Conservation (phyloP, 2,888 invertebrate species). For the Oscheius onirici region DNA sequence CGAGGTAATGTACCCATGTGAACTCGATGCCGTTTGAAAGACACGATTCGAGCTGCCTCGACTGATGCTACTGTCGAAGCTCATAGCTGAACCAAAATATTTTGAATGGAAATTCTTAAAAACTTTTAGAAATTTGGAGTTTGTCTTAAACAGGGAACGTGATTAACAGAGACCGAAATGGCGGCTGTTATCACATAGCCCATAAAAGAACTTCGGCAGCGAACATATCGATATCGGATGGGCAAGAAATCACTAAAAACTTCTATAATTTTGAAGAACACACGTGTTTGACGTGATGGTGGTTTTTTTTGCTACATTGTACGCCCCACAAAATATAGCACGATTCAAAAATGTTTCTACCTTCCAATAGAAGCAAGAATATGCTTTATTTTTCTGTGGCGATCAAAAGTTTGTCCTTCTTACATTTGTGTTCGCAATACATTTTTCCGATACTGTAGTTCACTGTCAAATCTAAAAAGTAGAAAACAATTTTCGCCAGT, state of each 20-base stretch:
- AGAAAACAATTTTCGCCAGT: too few relatives aligned
- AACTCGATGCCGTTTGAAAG: slow-evolving; percentile 42
- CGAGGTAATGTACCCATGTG: slow-evolving; percentile 47
- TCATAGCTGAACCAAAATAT: neutral
- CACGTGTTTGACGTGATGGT: too few relatives aligned
- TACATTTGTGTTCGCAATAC: too few relatives aligned
- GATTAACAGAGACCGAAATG: slow-evolving; percentile 27
- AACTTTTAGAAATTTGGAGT: neutral
- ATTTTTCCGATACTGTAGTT: too few relatives aligned
- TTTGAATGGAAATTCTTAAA: neutral
- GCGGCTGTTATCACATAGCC: slow-evolving; percentile 26
- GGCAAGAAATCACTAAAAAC: slow-evolving; percentile 21
- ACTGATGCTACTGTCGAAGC: slow-evolving; percentile 11
- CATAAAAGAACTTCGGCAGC: slow-evolving; percentile 32
- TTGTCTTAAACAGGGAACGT: slow-evolving; percentile 22
- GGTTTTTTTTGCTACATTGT: too few relatives aligned
- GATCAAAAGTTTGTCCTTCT: too few relatives aligned
- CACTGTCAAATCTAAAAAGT: too few relatives aligned
- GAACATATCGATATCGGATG: slow-evolving; percentile 28
- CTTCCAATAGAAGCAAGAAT: too few relatives aligned
- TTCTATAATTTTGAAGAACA: neutral
- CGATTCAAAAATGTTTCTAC: too few relatives aligned
- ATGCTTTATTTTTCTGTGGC: too few relatives aligned
- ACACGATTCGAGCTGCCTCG: neutral
- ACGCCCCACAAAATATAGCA: too few relatives aligned